A percentile compares a stretch with the other conserved stretches of the same genome.
Conservation (phyloP, 2,888 invertebrate genomes). For the Carpatolechia fugitivella region DNA sequence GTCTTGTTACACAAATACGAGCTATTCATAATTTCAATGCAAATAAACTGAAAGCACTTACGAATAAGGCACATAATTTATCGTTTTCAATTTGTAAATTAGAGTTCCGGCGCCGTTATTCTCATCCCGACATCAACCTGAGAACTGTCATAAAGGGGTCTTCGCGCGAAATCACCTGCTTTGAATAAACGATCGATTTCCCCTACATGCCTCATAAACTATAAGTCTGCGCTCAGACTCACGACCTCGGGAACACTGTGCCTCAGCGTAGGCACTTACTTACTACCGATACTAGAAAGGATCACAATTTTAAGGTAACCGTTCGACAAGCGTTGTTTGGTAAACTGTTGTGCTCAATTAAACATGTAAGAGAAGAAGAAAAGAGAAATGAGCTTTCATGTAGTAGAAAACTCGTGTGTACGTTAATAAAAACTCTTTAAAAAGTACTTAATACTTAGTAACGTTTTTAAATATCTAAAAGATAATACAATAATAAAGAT, state of each 20-base stretch:
- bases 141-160: constrained; percentile 45
- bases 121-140: constrained; percentile 28
- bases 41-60: too few relatives aligned
- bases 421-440: too few relatives aligned
- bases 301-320: not conserved
- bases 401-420: too few relatives aligned
- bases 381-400: too few relatives aligned
- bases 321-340: too few relatives aligned
- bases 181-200: constrained; percentile 64
- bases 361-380: too few relatives aligned
- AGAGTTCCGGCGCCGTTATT: constrained; percentile 31
- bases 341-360: too few relatives aligned
- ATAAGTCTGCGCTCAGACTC: constrained; percentile 34
- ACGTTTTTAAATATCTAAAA: too few relatives aligned
- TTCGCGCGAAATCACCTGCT: constrained; percentile 54
- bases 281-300: not conserved
- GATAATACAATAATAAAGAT: too few relatives aligned
- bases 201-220: constrained; percentile 45
- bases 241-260: constrained; percentile 8
- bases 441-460: too few relatives aligned
- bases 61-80: not conserved
- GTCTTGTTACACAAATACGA: too few relatives aligned
- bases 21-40: too few relatives aligned
- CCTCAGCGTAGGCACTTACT: not conserved
- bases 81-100: constrained; percentile 34